phyloP scores from a whole-genome alignment of 2,113 vertebrate species.

The Numida meleagris region DNA sequence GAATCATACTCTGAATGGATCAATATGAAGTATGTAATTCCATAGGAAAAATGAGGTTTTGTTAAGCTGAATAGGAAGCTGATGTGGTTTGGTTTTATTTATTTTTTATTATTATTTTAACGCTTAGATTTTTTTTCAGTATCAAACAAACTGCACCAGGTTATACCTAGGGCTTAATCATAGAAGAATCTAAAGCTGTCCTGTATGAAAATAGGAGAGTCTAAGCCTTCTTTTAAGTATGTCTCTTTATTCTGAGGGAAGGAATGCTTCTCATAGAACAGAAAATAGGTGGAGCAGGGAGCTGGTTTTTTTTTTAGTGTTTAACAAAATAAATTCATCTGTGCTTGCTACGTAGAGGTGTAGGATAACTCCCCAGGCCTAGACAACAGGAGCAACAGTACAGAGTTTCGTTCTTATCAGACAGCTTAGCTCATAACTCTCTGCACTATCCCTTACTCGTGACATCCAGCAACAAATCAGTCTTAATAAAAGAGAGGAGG shows the following conservation, averaged over 20 bases:
- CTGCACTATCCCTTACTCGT: not conserved
- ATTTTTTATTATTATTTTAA: not conserved
- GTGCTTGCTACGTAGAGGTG: not conserved
- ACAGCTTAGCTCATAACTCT: not conserved
- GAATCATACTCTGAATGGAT: not conserved
- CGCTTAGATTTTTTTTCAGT: not conserved
- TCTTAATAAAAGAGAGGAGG: not conserved
- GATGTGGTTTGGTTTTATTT: not conserved
- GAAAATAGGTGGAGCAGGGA: not conserved
- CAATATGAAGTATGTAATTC: not conserved
- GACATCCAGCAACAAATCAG: not conserved
- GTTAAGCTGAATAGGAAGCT: not conserved
- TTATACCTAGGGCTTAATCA: not conserved
- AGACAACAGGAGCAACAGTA: not conserved
- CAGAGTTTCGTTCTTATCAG: not conserved
- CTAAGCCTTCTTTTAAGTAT: not conserved
- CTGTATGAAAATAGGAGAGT: not conserved
- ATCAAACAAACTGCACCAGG: not conserved
- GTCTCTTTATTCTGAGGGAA: not conserved
- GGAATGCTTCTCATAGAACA: not conserved
- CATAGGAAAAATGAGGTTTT: not conserved
- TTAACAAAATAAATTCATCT: not conserved
- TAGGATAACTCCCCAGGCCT: not conserved
- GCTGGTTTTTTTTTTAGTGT: not conserved
- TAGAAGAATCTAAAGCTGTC: not conserved